Conservation (phyloP, 2,113 vertebrate genomes). For the Rhagologus leucostigma region DNA sequence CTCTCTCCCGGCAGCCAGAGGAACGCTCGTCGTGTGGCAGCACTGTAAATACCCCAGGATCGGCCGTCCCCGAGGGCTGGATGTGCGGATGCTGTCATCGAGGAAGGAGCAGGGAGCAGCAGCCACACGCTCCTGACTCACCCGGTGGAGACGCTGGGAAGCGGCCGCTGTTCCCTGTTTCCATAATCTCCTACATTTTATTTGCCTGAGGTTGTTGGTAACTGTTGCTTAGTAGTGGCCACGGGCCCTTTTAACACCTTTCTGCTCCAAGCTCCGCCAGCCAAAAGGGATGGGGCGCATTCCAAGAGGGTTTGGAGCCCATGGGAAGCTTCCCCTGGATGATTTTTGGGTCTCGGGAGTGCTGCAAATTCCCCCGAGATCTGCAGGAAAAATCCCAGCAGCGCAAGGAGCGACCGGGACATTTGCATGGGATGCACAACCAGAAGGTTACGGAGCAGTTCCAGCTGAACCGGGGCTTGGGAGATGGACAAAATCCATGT, state of each 20-base stretch:
- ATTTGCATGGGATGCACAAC: background rate
- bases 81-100: conserved; percentile 8
- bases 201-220: conserved; percentile 68
- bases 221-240: conserved; percentile 61
- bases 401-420: background rate
- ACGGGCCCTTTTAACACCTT: background rate
- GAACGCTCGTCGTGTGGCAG: background rate
- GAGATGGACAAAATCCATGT: background rate
- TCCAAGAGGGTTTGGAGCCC: background rate
- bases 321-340: background rate
- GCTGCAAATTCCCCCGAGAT: background rate
- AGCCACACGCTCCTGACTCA: conserved; percentile 35
- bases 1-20: background rate
- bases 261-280: background rate
- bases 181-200: conserved; percentile 23
- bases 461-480: background rate
- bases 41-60: background rate
- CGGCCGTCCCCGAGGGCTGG: background rate
- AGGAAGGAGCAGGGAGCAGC: conserved; percentile 5
- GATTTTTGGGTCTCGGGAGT: fast-evolving
- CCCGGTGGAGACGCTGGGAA: background rate
- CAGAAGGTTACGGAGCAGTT: fast-evolving
- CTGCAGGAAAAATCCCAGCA: background rate
- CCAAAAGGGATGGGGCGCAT: background rate
- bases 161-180: conserved; percentile 17